Evolutionary conservation across 2,888 invertebrate species (phyloP), one percentile per base, ranked within the genome.

Genomic region (Hoplodrina blanda): DNA sequence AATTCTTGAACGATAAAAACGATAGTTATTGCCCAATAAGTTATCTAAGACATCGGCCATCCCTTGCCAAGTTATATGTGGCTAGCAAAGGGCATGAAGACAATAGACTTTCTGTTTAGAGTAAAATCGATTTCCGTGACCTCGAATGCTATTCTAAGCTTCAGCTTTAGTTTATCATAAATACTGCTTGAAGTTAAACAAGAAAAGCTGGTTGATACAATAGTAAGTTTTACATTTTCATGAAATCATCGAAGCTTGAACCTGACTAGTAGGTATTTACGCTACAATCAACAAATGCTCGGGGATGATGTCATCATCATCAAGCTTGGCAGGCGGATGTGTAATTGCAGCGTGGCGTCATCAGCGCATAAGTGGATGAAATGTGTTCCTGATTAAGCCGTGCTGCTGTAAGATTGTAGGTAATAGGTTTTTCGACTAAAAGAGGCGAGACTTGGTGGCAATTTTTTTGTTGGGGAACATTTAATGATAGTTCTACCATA

Each of bases 291-390:
- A 37, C 30, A 8, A 80, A 54, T 46, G 60, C 30, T 69, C 59
- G 15, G 13, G 33, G 62, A 69, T 76, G 76, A 77, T 50, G 71
- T 76, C 81, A 76, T 54, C 20, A 60, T 77, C 76, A 76, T 81
- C 81, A 70, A 53, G 71, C 78, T 63, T 81, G 60, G 55, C 62
- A 37, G 56, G 55, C 78, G 78, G 81, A 76, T 60, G 71, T 76
- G 71, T 77, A 77, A 81, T 76, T 76, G 81, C 81, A 76, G 41
- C 53, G 69, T 76, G 49, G 55, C 76, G 76, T 76, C 81, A 76
- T 81, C 70, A 81, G 49, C 33, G 33, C 49, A 69, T 55, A 76
- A 76, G 41, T 69, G 70, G 77, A 77, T 69, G 33, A 54, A 76
- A 53, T 56, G 15, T 44, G 44, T 62, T 62, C 50, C 77, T 68